Evolutionary conservation across 2,113 vertebrate species (phyloP).

Genomic region (Podarcis cretensis): DNA sequence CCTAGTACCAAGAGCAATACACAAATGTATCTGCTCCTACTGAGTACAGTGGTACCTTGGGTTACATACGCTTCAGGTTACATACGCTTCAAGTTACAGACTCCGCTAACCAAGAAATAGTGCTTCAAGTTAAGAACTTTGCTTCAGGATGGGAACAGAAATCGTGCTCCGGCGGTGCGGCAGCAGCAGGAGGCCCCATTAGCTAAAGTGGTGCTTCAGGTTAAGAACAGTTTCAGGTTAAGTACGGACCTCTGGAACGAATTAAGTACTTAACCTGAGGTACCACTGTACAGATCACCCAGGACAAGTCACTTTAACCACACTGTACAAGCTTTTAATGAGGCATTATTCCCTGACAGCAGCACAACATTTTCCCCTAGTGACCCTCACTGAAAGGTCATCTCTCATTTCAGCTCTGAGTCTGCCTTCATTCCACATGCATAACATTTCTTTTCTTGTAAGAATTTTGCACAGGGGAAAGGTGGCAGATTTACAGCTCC

Average conservation of each 20-base stretch:
- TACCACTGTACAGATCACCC: not conserved
- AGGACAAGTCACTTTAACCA: not conserved
- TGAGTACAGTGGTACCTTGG: not conserved
- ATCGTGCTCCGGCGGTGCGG: too few species aligned
- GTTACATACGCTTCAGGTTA: too few species aligned
- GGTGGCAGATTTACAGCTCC: conserved; percentile 9
- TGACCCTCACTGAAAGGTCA: not conserved
- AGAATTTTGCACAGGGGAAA: conserved; percentile 7
- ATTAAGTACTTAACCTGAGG: too few species aligned
- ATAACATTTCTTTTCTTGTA: not conserved
- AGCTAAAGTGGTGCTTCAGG: too few species aligned
- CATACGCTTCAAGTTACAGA: too few species aligned
- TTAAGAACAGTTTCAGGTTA: too few species aligned
- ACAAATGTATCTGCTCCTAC: not conserved
- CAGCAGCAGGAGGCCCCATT: too few species aligned
- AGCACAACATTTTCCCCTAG: not conserved
- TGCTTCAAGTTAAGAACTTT: too few species aligned
- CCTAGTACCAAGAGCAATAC: not conserved
- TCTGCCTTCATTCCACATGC: not conserved
- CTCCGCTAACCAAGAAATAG: too few species aligned
- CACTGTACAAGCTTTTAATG: not conserved
- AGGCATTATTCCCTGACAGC: not conserved
- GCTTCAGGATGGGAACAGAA: too few species aligned
- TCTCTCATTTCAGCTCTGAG: conserved; percentile 10
- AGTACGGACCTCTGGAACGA: too few species aligned